These are phyloP conservation scores for Lordiphosa fenestrarum DNA, from an alignment of 2,888 invertebrate species.

Conservation along the genomic window DNA sequence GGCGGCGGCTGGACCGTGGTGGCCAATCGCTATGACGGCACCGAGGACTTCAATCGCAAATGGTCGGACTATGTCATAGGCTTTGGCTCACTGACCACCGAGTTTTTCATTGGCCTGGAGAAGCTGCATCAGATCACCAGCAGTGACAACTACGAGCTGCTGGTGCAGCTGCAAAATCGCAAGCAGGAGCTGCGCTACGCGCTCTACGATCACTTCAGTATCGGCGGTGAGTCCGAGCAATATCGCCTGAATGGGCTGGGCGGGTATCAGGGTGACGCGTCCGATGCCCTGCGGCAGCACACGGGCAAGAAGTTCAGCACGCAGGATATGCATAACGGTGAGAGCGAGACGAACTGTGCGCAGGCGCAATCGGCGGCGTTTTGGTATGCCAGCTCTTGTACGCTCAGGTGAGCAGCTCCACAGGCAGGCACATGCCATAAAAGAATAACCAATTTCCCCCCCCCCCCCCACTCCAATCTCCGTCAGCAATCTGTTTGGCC, in stretches of 20 bases:
- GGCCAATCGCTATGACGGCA: constrained; percentile 51
- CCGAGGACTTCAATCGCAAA: constrained; percentile 52
- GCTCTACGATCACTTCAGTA: constrained; percentile 51
- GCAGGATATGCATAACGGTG: constrained; percentile 43
- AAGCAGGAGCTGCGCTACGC: constrained; percentile 50
- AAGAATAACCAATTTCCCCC: too few species aligned
- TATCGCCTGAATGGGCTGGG: constrained; percentile 53
- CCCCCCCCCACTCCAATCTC: too few species aligned
- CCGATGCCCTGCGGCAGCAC: constrained; percentile 50
- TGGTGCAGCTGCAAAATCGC: constrained; percentile 50
- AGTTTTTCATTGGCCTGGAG: constrained; percentile 62
- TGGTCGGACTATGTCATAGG: constrained; percentile 61
- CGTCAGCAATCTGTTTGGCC: constrained; percentile 55
- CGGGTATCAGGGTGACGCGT: constrained; percentile 46
- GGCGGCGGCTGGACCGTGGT: constrained; percentile 57
- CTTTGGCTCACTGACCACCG: constrained; percentile 36
- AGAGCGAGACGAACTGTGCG: constrained; percentile 45
- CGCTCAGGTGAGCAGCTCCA: constrained; percentile 36
- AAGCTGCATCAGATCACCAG: constrained; percentile 50
- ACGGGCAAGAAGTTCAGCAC: constrained; percentile 57
- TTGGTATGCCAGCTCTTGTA: constrained; percentile 52
- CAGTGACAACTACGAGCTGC: constrained; percentile 47
- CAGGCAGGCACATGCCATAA: too few species aligned
- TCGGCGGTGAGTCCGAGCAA: constrained; percentile 56
- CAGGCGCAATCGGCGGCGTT: constrained; percentile 47